Percentiles rank a stretch among this genome's conserved stretches.
Conservation (phyloP, 2,113 vertebrate species). For the Cephalopterus ornatus region DNA sequence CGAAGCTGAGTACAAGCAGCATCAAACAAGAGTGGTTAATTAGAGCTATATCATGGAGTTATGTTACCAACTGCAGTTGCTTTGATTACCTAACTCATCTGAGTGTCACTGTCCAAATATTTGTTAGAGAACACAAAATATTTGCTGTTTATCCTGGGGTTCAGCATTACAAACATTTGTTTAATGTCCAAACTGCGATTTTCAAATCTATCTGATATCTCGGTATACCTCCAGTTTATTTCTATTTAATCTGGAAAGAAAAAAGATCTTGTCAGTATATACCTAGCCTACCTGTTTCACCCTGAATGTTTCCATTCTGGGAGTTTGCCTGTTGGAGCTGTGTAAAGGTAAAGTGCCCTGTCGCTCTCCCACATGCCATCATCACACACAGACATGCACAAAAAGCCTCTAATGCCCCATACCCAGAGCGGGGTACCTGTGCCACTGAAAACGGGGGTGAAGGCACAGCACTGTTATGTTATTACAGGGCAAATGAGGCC, state of each 20-base stretch:
- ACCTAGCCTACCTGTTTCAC: neutral
- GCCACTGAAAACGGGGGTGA: neutral
- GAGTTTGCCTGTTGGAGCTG: neutral
- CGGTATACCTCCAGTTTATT: neutral
- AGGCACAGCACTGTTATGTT: neutral
- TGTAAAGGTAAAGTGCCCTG: neutral
- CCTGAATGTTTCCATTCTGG: neutral
- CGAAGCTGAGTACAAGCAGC: neutral
- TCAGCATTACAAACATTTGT: neutral
- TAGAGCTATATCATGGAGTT: neutral
- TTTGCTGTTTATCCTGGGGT: neutral
- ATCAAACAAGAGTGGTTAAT: neutral
- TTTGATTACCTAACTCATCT: constrained; percentile 7
- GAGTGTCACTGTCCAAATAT: constrained; percentile 4
- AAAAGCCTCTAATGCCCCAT: neutral
- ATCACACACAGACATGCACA: rapidly evolving
- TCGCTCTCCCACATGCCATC: neutral
- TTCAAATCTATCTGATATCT: neutral
- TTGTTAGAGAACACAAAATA: constrained; percentile 31
- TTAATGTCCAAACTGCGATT: neutral
- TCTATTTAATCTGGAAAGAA: neutral
- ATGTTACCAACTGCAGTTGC: neutral
- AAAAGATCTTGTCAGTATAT: neutral
- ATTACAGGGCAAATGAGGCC: neutral
- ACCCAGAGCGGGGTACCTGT: rapidly evolving